Percentiles rank a stretch among this genome's conserved stretches.
Conservation (phyloP, 2,888 invertebrate species). For the Matsumyia berberina region DNA sequence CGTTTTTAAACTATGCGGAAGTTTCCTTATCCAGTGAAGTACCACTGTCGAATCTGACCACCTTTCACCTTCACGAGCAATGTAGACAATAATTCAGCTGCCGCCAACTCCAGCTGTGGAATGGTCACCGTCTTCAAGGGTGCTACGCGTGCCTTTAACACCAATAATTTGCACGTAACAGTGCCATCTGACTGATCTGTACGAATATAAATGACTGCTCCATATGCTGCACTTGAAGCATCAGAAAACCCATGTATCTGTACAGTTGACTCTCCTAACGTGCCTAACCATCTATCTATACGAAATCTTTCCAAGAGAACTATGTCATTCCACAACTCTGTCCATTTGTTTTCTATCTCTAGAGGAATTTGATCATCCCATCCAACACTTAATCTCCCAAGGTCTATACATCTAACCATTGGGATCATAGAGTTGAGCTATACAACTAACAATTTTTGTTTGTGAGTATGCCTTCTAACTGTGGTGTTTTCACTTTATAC, state of each 20-base stretch:
- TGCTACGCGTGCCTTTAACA: constrained; percentile 30
- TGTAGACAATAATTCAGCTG: background rate
- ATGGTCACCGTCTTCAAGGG: constrained; percentile 4
- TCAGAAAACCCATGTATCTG: constrained; percentile 34
- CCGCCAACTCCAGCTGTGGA: background rate
- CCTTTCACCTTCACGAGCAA: background rate
- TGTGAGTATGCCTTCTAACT: background rate
- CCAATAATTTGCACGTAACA: background rate
- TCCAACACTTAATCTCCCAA: constrained; percentile 17
- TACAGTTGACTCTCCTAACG: background rate
- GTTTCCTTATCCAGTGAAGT: constrained; percentile 38
- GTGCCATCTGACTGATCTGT: constrained; percentile 3
- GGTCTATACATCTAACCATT: constrained; percentile 40
- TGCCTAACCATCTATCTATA: constrained; percentile 43
- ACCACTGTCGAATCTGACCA: constrained; percentile 64
- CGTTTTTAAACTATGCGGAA: constrained; percentile 15
- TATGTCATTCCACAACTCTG: constrained; percentile 19
- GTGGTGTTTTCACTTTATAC: too few species aligned
- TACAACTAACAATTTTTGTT: constrained; percentile 20
- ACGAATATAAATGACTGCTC: constrained; percentile 44
- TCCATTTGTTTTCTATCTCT: constrained; percentile 36
- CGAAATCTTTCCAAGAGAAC: constrained; percentile 13
- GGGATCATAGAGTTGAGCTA: constrained; percentile 44
- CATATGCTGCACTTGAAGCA: constrained; percentile 24
- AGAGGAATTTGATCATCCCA: constrained; percentile 33